Evolutionary conservation across 1,140 invertebrate species (phyloP), one percentile per base, ranked within the genome.

Genomic region (Halesus radiatus): DNA sequence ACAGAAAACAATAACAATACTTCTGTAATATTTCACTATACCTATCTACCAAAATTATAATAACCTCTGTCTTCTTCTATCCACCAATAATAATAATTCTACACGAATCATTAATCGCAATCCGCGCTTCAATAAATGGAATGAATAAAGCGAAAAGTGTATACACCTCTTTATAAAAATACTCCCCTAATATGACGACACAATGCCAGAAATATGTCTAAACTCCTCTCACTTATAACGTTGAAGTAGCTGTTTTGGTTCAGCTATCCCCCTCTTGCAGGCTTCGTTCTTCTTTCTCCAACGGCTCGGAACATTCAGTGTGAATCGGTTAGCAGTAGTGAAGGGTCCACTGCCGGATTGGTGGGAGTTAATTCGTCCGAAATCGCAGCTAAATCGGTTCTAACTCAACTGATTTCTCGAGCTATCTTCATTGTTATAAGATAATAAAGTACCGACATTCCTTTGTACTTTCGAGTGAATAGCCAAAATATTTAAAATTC

Each of bases 151-250:
- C 29, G 29, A n/a, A 22, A 72, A 72, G 32, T 52, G 68, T 72
- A 50, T 72, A 72, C 68, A 72, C 68, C 68, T 72, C 68, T 72
- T 72, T 52, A 52, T 23, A 52, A 72, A 72, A 72, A 72, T 72
- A 72, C 68, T 72, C 68, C 68, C 68, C 68, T 23, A 72, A 50
- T 72, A 50, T 23, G 16, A 50, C n/a, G 23, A 32, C 32, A 72
- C 16, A 72, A 20, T 45, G 18, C 3, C 6, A 5, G 20, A 50
- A n/a, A 72, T 50, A 72, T 72, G 6, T 5, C 37, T 7, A 18
- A 22, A 13, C 68, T 26, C 18, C 45, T 72, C 23, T 7, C 68
- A 50, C 68, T 66, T 18, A 52, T 4, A 20, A 20, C 3, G 0
- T 7, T 23, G 15, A 15, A 0, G 68, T 3, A 10, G 10, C 18